Evolutionary conservation across 2,888 invertebrate species (phyloP).

Genomic region (Tinea trinotella): DNA sequence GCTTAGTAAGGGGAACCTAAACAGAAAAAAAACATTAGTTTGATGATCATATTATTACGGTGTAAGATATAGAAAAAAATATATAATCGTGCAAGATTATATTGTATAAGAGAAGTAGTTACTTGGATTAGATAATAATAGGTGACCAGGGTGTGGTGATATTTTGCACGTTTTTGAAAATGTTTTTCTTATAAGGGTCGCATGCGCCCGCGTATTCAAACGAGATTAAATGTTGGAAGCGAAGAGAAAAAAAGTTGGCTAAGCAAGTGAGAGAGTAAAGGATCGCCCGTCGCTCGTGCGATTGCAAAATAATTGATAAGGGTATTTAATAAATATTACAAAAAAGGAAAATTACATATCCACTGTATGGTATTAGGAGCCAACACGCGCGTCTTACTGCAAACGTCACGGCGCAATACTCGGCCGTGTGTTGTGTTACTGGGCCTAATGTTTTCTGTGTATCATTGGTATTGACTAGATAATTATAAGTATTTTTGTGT

Average conservation of each 20-base stretch:
- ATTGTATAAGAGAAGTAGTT: conserved; percentile 37
- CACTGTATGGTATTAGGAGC: conserved; percentile 50
- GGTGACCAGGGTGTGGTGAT: conserved; percentile 73
- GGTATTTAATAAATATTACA: conserved; percentile 35
- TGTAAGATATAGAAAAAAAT: neutral
- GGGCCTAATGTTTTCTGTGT: conserved; percentile 64
- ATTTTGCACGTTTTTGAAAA: conserved; percentile 72
- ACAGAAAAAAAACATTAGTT: neutral
- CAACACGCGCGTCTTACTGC: neutral
- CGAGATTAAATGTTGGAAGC: conserved; percentile 34
- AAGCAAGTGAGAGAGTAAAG: conserved; percentile 26
- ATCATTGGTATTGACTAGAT: conserved; percentile 68
- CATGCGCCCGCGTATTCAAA: conserved; percentile 45
- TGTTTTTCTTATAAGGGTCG: conserved; percentile 63
- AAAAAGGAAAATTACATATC: conserved; percentile 65
- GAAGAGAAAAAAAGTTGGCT: conserved; percentile 20
- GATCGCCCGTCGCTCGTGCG: conserved; percentile 12
- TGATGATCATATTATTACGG: neutral
- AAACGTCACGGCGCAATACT: too few relatives aligned
- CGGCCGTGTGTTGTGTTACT: conserved; percentile 65
- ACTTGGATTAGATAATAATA: conserved; percentile 69
- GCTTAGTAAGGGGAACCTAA: conserved; percentile 58
- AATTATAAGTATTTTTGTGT: conserved; percentile 70
- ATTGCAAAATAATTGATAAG: conserved; percentile 12
- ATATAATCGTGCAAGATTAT: neutral